These are phyloP conservation scores for Callosobruchus maculatus DNA, from an alignment of 2,888 invertebrate genomes.

Conservation along the genomic window DNA sequence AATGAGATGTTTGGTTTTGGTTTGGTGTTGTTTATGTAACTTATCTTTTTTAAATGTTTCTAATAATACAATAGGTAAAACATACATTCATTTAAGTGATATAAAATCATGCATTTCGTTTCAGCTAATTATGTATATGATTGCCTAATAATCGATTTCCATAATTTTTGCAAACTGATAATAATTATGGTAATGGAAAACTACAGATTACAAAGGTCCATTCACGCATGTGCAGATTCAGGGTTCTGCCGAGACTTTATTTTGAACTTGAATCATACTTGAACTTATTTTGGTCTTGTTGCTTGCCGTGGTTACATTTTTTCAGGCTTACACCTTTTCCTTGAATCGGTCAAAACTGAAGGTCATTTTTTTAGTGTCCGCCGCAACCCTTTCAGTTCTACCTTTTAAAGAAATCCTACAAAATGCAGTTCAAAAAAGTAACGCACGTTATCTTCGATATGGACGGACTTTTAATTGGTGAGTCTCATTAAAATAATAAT, in stretches of 20 bases:
- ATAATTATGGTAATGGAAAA: background rate
- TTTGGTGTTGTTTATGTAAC: background rate
- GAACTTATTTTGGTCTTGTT: background rate
- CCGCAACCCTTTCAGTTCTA: background rate
- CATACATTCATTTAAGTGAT: background rate
- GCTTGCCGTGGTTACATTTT: background rate
- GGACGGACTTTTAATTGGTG: constrained; percentile 63
- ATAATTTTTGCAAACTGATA: background rate
- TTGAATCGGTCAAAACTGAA: background rate
- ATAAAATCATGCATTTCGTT: background rate
- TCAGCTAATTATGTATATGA: background rate
- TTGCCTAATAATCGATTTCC: background rate
- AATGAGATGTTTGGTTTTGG: background rate
- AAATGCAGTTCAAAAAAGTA: constrained; percentile 54
- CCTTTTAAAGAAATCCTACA: constrained; percentile 5
- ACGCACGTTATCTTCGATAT: constrained; percentile 77
- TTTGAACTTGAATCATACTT: background rate
- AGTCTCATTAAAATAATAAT: constrained; percentile 13
- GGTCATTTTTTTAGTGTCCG: background rate
- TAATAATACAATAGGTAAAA: background rate
- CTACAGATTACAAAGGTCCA: background rate
- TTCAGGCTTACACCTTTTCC: background rate
- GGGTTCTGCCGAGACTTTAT: background rate
- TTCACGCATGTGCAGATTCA: background rate
- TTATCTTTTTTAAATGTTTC: background rate